These are phyloP conservation scores for Lepidostoma basale DNA, from an alignment of 1,140 invertebrate genomes.

Conservation along the genomic window DNA sequence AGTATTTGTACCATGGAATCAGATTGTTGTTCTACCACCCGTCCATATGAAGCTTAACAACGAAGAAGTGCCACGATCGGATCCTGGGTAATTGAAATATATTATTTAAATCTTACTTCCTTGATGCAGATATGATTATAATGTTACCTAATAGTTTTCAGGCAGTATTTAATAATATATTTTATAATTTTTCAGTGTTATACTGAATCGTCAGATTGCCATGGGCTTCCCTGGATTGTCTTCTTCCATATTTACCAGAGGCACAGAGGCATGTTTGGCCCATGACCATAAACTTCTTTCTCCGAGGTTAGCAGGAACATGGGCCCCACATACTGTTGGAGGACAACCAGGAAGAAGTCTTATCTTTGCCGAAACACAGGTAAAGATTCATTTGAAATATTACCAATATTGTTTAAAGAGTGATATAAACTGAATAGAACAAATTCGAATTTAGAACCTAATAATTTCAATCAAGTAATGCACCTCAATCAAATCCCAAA, in stretches of 20 bases:
- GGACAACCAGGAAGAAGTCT: slow-evolving; percentile 79
- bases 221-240: slow-evolving; percentile 39
- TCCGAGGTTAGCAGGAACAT: slow-evolving; percentile 83
- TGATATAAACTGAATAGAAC: no score
- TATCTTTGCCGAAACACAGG: slow-evolving; percentile 88
- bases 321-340: slow-evolving; percentile 85
- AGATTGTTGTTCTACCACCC: slow-evolving; percentile 88
- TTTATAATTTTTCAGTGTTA: slow-evolving; percentile 23
- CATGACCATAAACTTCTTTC: slow-evolving; percentile 83
- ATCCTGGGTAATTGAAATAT: slow-evolving; percentile 57
- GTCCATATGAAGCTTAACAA: slow-evolving; percentile 85
- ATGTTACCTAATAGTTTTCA: no score
- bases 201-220: slow-evolving; percentile 27
- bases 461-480: background rate
- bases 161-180: no score
- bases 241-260: slow-evolving; percentile 40
- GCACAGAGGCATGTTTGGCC: slow-evolving; percentile 71
- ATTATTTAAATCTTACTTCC: background rate
- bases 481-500: no score
- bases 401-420: no score
- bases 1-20: slow-evolving; percentile 94
- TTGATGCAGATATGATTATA: no score
- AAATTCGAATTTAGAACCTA: no score
- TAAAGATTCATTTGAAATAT: slow-evolving; percentile 50
- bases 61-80: slow-evolving; percentile 66